phyloP scores from a whole-genome alignment of 2,113 vertebrate genomes.

The Boulengerochromis microlepis region DNA sequence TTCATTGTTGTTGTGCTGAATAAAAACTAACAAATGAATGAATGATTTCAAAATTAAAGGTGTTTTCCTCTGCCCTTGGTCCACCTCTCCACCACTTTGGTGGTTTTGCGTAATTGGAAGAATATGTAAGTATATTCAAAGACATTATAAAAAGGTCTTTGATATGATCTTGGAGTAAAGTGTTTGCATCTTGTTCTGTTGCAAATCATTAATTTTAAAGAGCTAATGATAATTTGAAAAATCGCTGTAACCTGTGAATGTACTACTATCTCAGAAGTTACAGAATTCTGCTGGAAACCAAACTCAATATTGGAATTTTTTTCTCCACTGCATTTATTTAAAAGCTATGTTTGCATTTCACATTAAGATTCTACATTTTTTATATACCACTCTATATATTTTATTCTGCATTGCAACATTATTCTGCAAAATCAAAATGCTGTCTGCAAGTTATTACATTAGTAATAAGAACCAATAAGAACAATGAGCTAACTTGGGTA shows the following conservation, averaged over 20 bases:
- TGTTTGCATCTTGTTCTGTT: neutral
- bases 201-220: accelerated
- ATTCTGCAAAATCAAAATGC: neutral
- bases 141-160: neutral
- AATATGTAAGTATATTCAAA: accelerated
- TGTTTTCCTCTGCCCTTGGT: accelerated
- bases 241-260: neutral
- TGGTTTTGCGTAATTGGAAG: neutral
- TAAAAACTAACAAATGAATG: neutral
- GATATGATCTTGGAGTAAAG: accelerated
- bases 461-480: neutral
- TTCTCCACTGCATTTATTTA: accelerated
- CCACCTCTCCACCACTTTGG: neutral
- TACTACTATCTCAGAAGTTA: neutral
- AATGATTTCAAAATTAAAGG: neutral
- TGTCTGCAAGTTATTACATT: accelerated
- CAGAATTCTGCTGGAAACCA: neutral
- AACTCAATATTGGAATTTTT: accelerated
- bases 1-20: neutral
- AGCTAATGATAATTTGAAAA: neutral
- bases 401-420: neutral
- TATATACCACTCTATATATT: neutral
- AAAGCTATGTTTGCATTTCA: neutral
- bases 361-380: neutral
- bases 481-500: accelerated